phyloP scores from a whole-genome alignment of 2,888 invertebrate species.

The Corythucha ciliata region DNA sequence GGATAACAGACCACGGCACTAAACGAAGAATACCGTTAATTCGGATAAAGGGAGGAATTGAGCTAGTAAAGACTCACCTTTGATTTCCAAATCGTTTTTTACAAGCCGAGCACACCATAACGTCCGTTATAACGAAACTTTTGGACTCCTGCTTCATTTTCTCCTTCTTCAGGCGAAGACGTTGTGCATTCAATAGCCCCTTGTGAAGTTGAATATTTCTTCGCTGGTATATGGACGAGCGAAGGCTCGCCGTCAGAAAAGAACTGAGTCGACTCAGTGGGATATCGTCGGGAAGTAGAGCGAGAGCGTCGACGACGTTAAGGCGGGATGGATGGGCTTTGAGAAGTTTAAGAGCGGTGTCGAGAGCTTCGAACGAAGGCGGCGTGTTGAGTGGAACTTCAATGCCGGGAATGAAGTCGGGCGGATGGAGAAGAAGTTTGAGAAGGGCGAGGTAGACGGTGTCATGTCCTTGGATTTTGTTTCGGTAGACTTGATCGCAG shows the following conservation, averaged over 20 bases:
- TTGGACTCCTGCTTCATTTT: constrained; percentile 72
- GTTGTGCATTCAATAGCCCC: constrained; percentile 75
- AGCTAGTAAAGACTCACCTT: constrained; percentile 47
- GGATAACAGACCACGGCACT: constrained; percentile 89
- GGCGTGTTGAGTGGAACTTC: constrained; percentile 8
- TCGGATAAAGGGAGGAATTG: background rate
- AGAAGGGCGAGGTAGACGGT: constrained; percentile 54
- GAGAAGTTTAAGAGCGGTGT: constrained; percentile 68
- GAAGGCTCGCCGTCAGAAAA: constrained; percentile 69
- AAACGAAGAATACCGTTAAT: constrained; percentile 38
- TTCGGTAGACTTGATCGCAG: constrained; percentile 60
- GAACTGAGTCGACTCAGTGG: constrained; percentile 64
- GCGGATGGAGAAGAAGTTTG: constrained; percentile 47
- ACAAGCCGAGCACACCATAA: constrained; percentile 82
- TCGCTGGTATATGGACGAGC: constrained; percentile 61
- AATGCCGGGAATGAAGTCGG: constrained; percentile 39
- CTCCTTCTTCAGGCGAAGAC: constrained; percentile 69
- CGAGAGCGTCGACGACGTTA: constrained; percentile 50
- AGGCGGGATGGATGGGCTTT: constrained; percentile 77
- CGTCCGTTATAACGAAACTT: constrained; percentile 73
- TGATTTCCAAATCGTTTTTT: constrained; percentile 88
- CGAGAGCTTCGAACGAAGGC: constrained; percentile 53
- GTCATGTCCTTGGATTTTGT: constrained; percentile 41
- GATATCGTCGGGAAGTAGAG: constrained; percentile 71
- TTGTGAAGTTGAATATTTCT: constrained; percentile 69